These are phyloP conservation scores for Ridgeia piscesae DNA, from an alignment of 1,140 invertebrate species.

Conservation along the genomic window DNA sequence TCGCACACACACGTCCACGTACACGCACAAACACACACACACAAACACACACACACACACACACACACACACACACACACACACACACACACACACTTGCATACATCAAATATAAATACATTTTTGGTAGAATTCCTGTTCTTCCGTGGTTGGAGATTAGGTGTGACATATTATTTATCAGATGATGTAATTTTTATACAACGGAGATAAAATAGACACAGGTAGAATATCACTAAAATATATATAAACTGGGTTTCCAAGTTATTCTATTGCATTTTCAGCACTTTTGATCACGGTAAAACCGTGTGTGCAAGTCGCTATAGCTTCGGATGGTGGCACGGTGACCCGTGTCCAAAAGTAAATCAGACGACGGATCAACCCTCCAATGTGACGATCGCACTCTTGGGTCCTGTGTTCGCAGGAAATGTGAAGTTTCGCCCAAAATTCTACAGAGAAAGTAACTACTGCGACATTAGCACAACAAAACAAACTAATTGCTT, in stretches of 20 bases:
- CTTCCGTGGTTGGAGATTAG: too few species aligned
- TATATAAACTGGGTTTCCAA: not conserved
- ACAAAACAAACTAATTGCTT: not conserved
- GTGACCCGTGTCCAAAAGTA: not conserved
- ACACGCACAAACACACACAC: too few species aligned
- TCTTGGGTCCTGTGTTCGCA: not conserved
- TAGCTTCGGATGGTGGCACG: not conserved
- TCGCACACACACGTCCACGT: too few species aligned
- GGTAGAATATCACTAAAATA: too few species aligned
- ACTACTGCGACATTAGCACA: not conserved
- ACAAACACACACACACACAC: too few species aligned
- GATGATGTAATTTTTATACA: too few species aligned
- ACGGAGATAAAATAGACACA: too few species aligned
- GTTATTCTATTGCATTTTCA: not conserved
- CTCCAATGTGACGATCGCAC: not conserved
- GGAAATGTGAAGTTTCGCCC: not conserved
- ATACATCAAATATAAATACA: too few species aligned
- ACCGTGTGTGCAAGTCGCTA: not conserved
- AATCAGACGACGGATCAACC: not conserved
- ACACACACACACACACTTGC: too few species aligned
- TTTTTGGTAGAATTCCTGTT: too few species aligned
- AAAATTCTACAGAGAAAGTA: not conserved
- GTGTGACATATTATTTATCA: too few species aligned
- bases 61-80: too few species aligned
- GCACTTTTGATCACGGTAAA: not conserved